Conservation (phyloP, 64 coral and sea anemone species). For the Montipora capricornis region DNA sequence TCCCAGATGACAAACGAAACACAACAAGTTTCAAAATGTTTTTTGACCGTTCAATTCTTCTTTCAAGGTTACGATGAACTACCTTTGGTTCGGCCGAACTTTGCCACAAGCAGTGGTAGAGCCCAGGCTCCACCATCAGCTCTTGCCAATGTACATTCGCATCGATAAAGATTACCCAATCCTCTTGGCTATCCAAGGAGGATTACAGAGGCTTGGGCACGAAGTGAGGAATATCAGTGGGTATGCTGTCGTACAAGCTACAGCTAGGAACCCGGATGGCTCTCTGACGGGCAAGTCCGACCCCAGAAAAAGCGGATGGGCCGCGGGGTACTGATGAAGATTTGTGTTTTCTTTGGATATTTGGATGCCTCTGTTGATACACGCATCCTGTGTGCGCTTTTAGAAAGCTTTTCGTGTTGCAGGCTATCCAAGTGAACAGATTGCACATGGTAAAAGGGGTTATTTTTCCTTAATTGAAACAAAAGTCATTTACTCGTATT, state of each 20-base stretch:
- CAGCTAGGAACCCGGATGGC: conserved; percentile 73
- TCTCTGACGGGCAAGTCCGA: conserved; percentile 82
- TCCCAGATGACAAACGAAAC: no score
- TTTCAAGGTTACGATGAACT: conserved; percentile 85
- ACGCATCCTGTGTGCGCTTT: no score
- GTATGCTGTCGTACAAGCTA: conserved; percentile 82
- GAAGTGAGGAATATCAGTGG: conserved; percentile 43
- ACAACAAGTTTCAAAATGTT: not conserved
- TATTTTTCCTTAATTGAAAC: no score
- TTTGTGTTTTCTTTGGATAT: no score
- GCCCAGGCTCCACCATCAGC: conserved; percentile 86
- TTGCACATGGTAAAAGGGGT: no score
- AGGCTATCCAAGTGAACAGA: no score
- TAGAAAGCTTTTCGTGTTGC: no score
- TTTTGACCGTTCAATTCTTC: not conserved
- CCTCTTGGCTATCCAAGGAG: conserved; percentile 68
- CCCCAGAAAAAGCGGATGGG: conserved; percentile 81
- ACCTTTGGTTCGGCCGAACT: conserved; percentile 88
- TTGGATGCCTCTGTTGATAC: no score
- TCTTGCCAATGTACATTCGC: conserved; percentile 90
- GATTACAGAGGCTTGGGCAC: conserved; percentile 75
- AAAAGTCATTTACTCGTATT: no score
- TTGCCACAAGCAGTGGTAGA: conserved; percentile 77
- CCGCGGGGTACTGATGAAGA: conserved; percentile 63
- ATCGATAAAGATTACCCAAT: conserved; percentile 64